Evolutionary conservation across 2,888 invertebrate genomes (phyloP).

Genomic region (Hypomecis atomaria): DNA sequence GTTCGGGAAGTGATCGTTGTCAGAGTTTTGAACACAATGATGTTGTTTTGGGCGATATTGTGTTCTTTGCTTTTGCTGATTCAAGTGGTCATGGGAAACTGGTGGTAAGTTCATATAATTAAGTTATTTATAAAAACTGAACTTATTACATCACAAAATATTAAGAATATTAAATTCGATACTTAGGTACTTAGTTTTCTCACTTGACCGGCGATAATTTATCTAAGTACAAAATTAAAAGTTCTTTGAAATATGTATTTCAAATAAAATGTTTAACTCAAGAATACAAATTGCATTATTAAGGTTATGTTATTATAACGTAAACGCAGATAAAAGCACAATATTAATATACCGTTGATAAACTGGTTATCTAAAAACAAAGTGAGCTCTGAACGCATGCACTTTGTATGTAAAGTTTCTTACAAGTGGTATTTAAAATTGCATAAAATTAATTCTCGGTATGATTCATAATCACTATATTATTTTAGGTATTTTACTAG

Average conservation of each 20-base stretch:
- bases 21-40: constrained; percentile 64
- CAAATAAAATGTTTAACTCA: not conserved
- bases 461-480: no score
- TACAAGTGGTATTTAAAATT: constrained; percentile 3
- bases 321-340: constrained; percentile 16
- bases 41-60: constrained; percentile 75
- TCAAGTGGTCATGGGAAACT: constrained; percentile 72
- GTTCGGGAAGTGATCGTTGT: constrained; percentile 53
- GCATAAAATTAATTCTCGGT: not conserved
- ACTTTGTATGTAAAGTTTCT: constrained; percentile 20
- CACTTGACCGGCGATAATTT: no score
- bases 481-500: no score
- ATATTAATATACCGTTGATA: constrained; percentile 19
- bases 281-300: not conserved
- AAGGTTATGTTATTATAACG: constrained; percentile 10
- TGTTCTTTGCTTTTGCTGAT: constrained; percentile 66
- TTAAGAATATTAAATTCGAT: no score
- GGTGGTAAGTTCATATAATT: constrained; percentile 70
- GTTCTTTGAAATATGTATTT: no score
- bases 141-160: no score
- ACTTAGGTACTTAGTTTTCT: no score
- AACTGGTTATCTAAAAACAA: constrained; percentile 31
- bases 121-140: no score
- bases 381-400: constrained; percentile 15
- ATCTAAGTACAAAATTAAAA: no score